These are phyloP conservation scores for Phortica variegata DNA, from an alignment of 1,140 invertebrate genomes.

Conservation along the genomic window DNA sequence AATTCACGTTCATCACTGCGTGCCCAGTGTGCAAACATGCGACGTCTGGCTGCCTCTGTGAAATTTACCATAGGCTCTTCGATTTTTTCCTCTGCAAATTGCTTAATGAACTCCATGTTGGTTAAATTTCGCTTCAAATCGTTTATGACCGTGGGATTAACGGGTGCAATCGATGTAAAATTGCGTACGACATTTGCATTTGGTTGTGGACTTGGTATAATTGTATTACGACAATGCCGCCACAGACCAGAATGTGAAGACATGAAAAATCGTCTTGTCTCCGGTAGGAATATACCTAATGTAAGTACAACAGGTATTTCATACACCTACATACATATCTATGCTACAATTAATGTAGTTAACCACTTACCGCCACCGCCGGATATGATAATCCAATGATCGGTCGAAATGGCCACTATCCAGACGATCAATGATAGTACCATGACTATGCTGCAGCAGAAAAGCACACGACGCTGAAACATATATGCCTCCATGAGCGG, in stretches of 20 bases:
- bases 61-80: slow-evolving; percentile 34
- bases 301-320: slow-evolving; percentile 15
- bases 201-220: slow-evolving; percentile 37
- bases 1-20: slow-evolving; percentile 43
- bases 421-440: slow-evolving; percentile 69
- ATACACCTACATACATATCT: not conserved
- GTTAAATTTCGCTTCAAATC: slow-evolving; percentile 41
- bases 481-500: slow-evolving; percentile 64
- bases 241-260: slow-evolving; percentile 69
- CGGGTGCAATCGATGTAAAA: slow-evolving; percentile 46
- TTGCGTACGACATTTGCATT: slow-evolving; percentile 45
- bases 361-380: slow-evolving; percentile 57
- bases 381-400: slow-evolving; percentile 71
- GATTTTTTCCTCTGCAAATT: slow-evolving; percentile 31
- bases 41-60: slow-evolving; percentile 45
- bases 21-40: slow-evolving; percentile 55
- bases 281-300: slow-evolving; percentile 63
- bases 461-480: slow-evolving; percentile 69
- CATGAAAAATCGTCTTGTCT: slow-evolving; percentile 62
- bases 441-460: slow-evolving; percentile 69
- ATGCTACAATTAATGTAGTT: too few relatives aligned
- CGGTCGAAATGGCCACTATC: slow-evolving; percentile 73
- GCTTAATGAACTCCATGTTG: slow-evolving; percentile 34
- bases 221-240: slow-evolving; percentile 63
- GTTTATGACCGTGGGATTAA: slow-evolving; percentile 30